Conservation (phyloP, 1,140 invertebrate genomes). For the Oppia nitens region DNA sequence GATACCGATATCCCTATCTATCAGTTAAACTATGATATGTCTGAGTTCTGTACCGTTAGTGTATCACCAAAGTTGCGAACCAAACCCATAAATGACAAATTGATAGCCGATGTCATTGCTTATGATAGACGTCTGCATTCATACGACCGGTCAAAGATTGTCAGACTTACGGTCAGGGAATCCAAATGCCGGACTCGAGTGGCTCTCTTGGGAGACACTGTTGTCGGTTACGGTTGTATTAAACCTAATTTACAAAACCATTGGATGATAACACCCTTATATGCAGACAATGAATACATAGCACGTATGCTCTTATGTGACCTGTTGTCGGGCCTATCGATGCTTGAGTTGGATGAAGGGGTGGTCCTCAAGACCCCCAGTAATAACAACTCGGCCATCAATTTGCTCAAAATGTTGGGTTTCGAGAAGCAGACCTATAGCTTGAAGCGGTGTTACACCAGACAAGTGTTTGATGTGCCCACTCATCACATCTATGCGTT, state of each 20-base stretch:
- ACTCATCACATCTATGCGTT: constrained; percentile 18
- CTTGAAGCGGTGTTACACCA: constrained; percentile 18
- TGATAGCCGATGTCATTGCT: constrained; percentile 15
- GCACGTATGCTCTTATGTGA: constrained; percentile 16
- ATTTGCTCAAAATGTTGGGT: constrained; percentile 15
- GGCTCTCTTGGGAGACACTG: constrained; percentile 2
- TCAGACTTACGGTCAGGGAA: constrained; percentile 15
- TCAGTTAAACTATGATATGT: neutral
- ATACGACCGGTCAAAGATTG: constrained; percentile 18
- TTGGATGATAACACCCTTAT: constrained; percentile 20
- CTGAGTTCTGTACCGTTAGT: neutral
- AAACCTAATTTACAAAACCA: constrained; percentile 19
- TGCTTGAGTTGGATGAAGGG: constrained; percentile 9
- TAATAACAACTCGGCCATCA: constrained; percentile 13
- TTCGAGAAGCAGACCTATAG: constrained; percentile 15
- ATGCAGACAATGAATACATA: constrained; percentile 17
- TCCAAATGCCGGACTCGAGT: constrained; percentile 12
- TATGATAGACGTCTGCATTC: constrained; percentile 18
- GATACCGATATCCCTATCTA: neutral
- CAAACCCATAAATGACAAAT: neutral
- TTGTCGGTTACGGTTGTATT: constrained; percentile 20
- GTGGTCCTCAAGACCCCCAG: constrained; percentile 18
- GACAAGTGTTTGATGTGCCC: constrained; percentile 17
- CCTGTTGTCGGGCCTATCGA: constrained; percentile 11
- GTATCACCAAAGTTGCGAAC: constrained; percentile 8